A percentile compares a stretch with the other conserved stretches of the same genome.
Evolutionary conservation across 2,113 vertebrate species (phyloP).

Genomic region (Orycteropus afer): DNA sequence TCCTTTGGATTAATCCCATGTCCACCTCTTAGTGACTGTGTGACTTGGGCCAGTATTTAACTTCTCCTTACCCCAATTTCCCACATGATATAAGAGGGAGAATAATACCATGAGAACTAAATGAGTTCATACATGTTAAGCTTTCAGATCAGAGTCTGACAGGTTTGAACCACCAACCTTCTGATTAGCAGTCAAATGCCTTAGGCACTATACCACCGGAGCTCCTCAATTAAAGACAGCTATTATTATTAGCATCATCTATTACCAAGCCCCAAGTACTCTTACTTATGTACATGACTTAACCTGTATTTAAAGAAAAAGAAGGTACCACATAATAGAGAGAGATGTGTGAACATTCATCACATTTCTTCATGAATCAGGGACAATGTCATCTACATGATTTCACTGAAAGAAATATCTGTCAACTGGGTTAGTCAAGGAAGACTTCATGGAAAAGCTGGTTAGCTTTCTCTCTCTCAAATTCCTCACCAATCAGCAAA

Average conservation of each 20-base stretch:
- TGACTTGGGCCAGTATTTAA: not conserved
- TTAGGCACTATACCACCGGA: no score
- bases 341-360: not conserved
- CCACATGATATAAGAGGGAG: not conserved
- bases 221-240: not conserved
- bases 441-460: not conserved
- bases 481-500: slow-evolving; percentile 23
- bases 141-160: not conserved
- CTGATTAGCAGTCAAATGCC: no score
- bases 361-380: not conserved
- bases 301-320: not conserved
- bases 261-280: not conserved
- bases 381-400: not conserved
- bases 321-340: not conserved
- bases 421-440: not conserved
- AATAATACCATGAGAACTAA: not conserved
- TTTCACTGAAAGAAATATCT: not conserved
- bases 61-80: not conserved
- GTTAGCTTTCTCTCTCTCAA: not conserved
- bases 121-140: not conserved
- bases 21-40: not conserved
- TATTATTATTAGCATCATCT: not conserved
- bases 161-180: no score
- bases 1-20: not conserved
- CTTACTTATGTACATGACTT: not conserved